Evolutionary conservation across 2,113 vertebrate species (phyloP).

Genomic region (Circaetus cinerascens): DNA sequence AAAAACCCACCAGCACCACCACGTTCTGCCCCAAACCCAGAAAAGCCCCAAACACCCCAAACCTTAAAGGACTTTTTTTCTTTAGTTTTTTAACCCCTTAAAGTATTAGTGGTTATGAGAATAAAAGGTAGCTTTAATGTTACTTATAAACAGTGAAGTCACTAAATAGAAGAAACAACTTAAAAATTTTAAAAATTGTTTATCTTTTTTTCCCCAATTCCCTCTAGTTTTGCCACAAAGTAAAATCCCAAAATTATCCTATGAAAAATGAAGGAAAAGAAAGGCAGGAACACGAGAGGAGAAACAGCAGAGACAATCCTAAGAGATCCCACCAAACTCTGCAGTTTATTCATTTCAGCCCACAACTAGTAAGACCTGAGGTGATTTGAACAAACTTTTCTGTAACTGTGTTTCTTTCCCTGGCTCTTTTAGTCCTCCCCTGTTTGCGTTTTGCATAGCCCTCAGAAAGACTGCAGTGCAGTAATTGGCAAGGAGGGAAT

Average conservation of each 20-base stretch:
- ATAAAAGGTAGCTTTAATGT: background rate
- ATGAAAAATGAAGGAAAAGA: background rate
- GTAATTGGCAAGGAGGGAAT: slow-evolving; percentile 11
- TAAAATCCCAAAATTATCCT: background rate
- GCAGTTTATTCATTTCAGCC: background rate
- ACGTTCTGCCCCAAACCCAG: too few species aligned
- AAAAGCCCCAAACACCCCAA: background rate
- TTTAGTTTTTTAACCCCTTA: background rate
- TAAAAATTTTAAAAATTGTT: background rate
- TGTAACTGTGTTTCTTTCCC: background rate
- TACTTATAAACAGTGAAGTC: background rate
- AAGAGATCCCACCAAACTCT: background rate
- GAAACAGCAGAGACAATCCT: background rate
- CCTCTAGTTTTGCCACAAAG: background rate
- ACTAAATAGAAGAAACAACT: background rate
- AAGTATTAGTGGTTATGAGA: background rate
- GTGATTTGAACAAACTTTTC: background rate
- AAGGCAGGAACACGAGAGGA: background rate
- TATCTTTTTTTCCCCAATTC: background rate
- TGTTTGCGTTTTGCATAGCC: background rate
- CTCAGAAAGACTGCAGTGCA: slow-evolving; percentile 72
- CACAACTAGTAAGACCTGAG: background rate
- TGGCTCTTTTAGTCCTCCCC: background rate
- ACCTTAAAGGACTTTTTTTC: background rate
- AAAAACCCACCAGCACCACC: background rate